These are phyloP conservation scores for Drosophila malerkotliana DNA, from an alignment of 1,140 invertebrate genomes.

Conservation along the genomic window DNA sequence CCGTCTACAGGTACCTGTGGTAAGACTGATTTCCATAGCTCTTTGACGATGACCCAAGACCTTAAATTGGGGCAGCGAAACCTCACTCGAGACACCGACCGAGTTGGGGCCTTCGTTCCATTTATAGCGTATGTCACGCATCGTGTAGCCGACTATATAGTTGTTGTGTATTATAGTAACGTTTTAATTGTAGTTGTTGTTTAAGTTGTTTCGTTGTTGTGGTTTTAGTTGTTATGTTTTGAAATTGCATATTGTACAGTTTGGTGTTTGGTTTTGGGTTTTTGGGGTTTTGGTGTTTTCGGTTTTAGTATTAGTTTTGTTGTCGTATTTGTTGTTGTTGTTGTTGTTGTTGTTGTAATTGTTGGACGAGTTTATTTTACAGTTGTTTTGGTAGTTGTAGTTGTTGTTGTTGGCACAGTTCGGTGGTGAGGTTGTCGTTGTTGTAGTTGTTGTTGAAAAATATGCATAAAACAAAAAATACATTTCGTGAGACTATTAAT, in stretches of 20 bases:
- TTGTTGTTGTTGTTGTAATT: slow-evolving; percentile 31
- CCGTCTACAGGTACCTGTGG: slow-evolving; percentile 91
- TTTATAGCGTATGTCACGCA: slow-evolving; percentile 97
- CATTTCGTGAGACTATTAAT: slow-evolving; percentile 84
- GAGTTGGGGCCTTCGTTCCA: slow-evolving; percentile 97
- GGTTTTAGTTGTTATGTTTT: slow-evolving; percentile 40
- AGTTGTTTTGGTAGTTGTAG: slow-evolving; percentile 47
- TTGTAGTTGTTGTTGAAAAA: slow-evolving; percentile 70
- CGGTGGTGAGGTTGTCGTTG: slow-evolving; percentile 67
- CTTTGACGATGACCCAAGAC: slow-evolving; percentile 94
- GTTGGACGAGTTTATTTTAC: slow-evolving; percentile 41
- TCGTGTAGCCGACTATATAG: slow-evolving; percentile 96
- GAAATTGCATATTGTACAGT: slow-evolving; percentile 48
- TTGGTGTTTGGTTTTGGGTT: slow-evolving; percentile 41
- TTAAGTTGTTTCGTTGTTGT: slow-evolving; percentile 29
- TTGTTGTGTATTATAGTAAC: slow-evolving; percentile 48
- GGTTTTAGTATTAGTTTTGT: slow-evolving; percentile 5
- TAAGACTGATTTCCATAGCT: slow-evolving; percentile 95
- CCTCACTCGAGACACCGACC: slow-evolving; percentile 95
- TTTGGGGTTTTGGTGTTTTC: slow-evolving; percentile 29
- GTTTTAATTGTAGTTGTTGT: slow-evolving; percentile 18
- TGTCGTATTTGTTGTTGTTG: slow-evolving; percentile 17
- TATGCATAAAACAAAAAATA: slow-evolving; percentile 83
- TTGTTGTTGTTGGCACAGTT: slow-evolving; percentile 63
- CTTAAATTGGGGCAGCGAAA: slow-evolving; percentile 97